Evolutionary conservation across 2,113 vertebrate species (phyloP).

Genomic region (Indri indri): DNA sequence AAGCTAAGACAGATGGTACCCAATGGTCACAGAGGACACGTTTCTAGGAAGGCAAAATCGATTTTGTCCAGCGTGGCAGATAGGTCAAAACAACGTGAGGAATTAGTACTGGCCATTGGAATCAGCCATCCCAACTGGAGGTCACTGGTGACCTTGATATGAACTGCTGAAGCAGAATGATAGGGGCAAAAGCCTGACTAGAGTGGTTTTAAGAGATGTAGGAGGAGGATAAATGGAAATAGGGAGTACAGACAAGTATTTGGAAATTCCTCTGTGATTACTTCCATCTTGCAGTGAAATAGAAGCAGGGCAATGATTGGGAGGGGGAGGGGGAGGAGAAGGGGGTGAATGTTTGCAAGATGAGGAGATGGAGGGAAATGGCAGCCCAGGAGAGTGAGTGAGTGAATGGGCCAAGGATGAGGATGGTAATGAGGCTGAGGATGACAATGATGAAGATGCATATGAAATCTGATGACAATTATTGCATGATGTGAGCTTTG

Average conservation of each 20-base stretch:
- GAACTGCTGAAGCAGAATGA: not conserved
- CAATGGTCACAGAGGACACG: not conserved
- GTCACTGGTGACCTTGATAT: not conserved
- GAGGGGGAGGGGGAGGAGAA: not conserved
- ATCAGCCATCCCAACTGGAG: not conserved
- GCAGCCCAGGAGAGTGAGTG: no score
- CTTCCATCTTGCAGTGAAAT: not conserved
- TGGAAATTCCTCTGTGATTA: not conserved
- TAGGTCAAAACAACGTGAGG: not conserved
- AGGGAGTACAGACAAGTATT: not conserved
- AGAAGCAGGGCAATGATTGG: not conserved
- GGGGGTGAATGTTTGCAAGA: not conserved
- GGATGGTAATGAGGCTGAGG: not conserved
- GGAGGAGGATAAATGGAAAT: not conserved
- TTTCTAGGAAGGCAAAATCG: not conserved
- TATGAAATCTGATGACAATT: not conserved
- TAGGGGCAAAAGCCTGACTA: not conserved
- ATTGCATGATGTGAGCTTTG: not conserved
- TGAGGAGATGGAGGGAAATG: not conserved
- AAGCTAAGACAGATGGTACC: not conserved
- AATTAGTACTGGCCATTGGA: not conserved
- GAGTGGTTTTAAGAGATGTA: not conserved
- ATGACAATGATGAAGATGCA: not conserved
- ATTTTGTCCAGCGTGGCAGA: not conserved
- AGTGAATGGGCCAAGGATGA: not conserved